Conservation (phyloP, 2,113 vertebrate genomes). For the Sturnira hondurensis region DNA sequence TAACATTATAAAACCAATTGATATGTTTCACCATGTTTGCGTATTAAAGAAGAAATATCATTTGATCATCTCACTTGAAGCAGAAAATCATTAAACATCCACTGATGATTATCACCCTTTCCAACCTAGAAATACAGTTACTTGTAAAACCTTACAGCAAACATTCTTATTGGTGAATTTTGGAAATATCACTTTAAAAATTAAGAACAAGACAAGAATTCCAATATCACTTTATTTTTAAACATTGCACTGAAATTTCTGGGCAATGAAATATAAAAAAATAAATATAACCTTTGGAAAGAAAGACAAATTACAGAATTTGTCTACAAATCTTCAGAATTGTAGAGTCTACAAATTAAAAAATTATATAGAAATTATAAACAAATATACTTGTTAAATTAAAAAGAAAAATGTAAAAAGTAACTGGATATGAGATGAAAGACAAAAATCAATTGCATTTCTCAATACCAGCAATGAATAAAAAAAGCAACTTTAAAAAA, state of each 20-base stretch:
- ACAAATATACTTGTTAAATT: background rate
- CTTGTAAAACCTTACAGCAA: background rate
- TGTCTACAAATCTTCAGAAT: no score
- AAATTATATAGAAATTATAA: background rate
- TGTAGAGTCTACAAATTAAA: background rate
- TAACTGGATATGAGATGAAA: background rate
- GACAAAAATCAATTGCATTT: background rate
- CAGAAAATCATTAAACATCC: conserved; percentile 10
- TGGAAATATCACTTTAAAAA: conserved; percentile 20
- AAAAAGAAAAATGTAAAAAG: conserved; percentile 1
- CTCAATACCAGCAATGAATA: background rate
- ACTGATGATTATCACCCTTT: background rate
- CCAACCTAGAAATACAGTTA: background rate
- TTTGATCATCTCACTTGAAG: background rate
- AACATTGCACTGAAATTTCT: background rate
- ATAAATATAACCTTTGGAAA: background rate
- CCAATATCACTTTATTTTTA: background rate
- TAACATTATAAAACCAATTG: conserved; percentile 1
- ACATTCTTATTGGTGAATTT: background rate
- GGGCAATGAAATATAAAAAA: background rate
- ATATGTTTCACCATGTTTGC: conserved; percentile 2
- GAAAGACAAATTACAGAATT: background rate
- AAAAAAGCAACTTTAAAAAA: background rate
- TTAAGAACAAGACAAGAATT: background rate
- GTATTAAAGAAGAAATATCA: conserved; percentile 11